Evolutionary conservation across 2,888 invertebrate genomes (phyloP).

Genomic region (Leucania comma): DNA sequence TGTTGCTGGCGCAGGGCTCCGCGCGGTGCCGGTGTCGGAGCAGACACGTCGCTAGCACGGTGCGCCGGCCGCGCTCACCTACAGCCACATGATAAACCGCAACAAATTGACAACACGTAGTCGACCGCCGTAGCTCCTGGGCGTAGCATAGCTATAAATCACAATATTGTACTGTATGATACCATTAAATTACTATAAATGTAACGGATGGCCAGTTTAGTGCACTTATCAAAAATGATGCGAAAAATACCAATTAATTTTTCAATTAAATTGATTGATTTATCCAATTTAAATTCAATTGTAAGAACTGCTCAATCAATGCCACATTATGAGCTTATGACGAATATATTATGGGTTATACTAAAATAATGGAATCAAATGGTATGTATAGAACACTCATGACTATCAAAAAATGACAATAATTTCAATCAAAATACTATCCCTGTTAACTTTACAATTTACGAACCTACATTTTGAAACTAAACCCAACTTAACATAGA

Average conservation of each 20-base stretch:
- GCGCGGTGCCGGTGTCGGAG: constrained; percentile 52
- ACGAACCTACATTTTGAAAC: background rate
- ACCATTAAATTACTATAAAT: constrained; percentile 36
- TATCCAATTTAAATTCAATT: constrained; percentile 22
- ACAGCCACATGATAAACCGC: constrained; percentile 42
- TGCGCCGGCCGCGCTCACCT: constrained; percentile 67
- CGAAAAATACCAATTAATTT: constrained; percentile 1
- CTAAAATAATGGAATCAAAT: constrained; percentile 60
- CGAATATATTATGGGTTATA: constrained; percentile 46
- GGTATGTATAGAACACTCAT: constrained; percentile 53
- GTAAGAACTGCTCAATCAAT: constrained; percentile 18
- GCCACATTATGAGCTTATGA: constrained; percentile 32
- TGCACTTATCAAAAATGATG: constrained; percentile 26
- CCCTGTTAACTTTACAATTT: background rate
- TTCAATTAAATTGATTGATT: constrained; percentile 25
- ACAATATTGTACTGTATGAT: constrained; percentile 51
- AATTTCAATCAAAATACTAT: background rate
- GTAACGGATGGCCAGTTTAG: constrained; percentile 47
- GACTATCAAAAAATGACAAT: constrained; percentile 1
- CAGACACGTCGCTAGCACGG: constrained; percentile 61
- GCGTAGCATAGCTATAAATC: constrained; percentile 57
- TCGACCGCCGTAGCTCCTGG: constrained; percentile 72
- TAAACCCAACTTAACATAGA: background rate
- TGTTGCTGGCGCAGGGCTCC: constrained; percentile 43
- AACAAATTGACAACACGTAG: constrained; percentile 71